phyloP scores from a whole-genome alignment of 2,797 vertebrate species.

The Aulostomus chinensis region DNA sequence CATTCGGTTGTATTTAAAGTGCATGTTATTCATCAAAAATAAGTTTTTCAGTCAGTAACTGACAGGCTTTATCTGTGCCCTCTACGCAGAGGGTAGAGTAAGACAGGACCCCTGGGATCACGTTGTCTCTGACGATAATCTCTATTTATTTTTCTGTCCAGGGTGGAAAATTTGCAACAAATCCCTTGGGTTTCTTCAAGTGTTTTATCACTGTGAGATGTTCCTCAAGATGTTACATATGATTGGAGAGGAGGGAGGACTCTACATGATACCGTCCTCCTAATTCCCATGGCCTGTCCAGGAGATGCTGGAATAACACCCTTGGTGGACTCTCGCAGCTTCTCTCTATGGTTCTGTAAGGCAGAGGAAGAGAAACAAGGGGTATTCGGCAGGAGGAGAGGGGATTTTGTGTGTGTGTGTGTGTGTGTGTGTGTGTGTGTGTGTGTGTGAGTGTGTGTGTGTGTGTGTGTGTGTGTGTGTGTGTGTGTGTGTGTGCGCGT shows the following conservation, averaged over 20 bases:
- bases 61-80: constrained; percentile 54
- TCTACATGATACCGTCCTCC: constrained; percentile 50
- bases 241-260: constrained; percentile 47
- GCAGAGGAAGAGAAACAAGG: constrained; percentile 43
- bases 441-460: not conserved
- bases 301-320: constrained; percentile 34
- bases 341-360: constrained; percentile 34
- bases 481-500: not conserved
- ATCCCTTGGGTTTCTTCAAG: constrained; percentile 60
- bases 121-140: constrained; percentile 74
- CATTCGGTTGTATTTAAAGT: constrained; percentile 9
- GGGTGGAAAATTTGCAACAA: constrained; percentile 74
- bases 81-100: constrained; percentile 37
- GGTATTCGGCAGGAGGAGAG: constrained; percentile 33
- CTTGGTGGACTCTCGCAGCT: constrained; percentile 13
- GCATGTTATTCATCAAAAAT: constrained; percentile 9
- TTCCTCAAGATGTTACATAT: constrained; percentile 48
- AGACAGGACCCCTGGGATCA: constrained; percentile 54
- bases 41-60: constrained; percentile 39
- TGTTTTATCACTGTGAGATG: constrained; percentile 72
- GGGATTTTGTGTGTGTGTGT: not conserved
- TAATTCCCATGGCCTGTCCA: constrained; percentile 43
- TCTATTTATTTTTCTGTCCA: constrained; percentile 79
- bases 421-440: not conserved
- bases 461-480: not conserved